Base-by-base conservation (phyloP, 2,888 invertebrate species). In the Clitarchus hookeri region DNA sequence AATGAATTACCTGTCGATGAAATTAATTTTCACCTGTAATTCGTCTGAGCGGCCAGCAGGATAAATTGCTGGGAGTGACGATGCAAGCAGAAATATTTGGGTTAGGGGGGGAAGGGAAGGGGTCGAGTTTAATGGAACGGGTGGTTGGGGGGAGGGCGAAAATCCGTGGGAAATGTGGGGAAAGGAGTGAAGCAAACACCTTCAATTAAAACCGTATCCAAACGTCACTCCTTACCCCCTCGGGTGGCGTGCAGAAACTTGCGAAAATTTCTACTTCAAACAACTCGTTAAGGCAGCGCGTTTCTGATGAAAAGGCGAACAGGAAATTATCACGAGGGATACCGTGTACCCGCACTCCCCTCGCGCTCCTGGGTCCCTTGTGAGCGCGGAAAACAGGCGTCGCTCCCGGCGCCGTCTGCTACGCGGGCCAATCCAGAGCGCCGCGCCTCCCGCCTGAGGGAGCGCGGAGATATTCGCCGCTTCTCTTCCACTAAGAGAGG, bases 191-290 rank as follows among this genome's bases (percentile, higher is more conserved):
- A n/a, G 65, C 65, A 65, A 65, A 65, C 65, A 65, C 65, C 65
- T 65, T 65, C 65, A 65, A 65, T 65, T 65, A 65, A 65, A 65
- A 65, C 65, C 23, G 65, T 65, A 65, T 65, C 65, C 65, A 19
- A n/a, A 1, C 65, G 11, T 65, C 65, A 8, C 65, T 65, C 65
- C 19, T n/a, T 19, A 19, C n/a, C n/a, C 65, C 65, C 65, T n/a
- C 65, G 0, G 8, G 8, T 23, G n/a, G 23, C 65, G 23, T 23
- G 13, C 65, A 12, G 65, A 6, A 65, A 65, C 65, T 65, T 65
- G 65, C 65, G 65, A 65, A 65, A 65, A 65, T 65, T 65, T 65
- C 65, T 65, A 65, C 65, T 65, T 65, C 65, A 65, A 65, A 65
- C 65, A 65, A 65, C 65, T 65, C 65, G 65, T 65, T 65, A 65